Conservation (phyloP, 2,113 vertebrate species). For the Clupea harengus region DNA sequence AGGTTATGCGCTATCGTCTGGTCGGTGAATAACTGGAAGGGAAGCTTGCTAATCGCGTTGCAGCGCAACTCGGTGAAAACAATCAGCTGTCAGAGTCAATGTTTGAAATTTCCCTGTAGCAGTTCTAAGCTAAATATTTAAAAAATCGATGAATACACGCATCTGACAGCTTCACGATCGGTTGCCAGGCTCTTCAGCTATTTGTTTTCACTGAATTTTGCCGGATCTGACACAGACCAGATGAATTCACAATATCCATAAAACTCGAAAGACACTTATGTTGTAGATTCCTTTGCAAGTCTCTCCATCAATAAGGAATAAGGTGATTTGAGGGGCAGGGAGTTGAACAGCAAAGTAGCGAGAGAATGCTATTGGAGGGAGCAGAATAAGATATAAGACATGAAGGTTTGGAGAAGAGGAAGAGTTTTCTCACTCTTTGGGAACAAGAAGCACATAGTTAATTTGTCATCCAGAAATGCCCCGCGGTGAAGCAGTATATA, state of each 20-base stretch:
- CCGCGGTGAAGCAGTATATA: neutral
- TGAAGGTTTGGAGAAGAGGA: neutral
- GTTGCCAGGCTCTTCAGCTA: too few species aligned
- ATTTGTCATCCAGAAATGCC: neutral
- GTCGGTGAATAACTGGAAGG: too few species aligned
- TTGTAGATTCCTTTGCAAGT: neutral
- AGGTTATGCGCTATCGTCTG: too few species aligned
- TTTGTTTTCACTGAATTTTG: too few species aligned
- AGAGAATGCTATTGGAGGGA: neutral
- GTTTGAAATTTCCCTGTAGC: too few species aligned
- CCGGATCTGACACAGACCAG: too few species aligned
- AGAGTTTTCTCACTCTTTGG: neutral
- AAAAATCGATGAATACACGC: too few species aligned
- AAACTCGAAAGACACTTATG: neutral
- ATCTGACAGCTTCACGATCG: too few species aligned
- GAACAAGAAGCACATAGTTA: neutral
- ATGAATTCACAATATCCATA: neutral
- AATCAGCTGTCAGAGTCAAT: too few species aligned
- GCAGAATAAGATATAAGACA: neutral
- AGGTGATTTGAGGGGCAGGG: neutral
- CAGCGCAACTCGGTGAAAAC: too few species aligned
- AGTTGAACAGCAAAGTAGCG: neutral
- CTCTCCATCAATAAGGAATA: neutral
- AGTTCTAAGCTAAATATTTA: too few species aligned
- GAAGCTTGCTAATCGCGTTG: too few species aligned